These are phyloP conservation scores for Kuschelorhynchus macadamiae DNA, from an alignment of 2,888 invertebrate species.

Conservation along the genomic window DNA sequence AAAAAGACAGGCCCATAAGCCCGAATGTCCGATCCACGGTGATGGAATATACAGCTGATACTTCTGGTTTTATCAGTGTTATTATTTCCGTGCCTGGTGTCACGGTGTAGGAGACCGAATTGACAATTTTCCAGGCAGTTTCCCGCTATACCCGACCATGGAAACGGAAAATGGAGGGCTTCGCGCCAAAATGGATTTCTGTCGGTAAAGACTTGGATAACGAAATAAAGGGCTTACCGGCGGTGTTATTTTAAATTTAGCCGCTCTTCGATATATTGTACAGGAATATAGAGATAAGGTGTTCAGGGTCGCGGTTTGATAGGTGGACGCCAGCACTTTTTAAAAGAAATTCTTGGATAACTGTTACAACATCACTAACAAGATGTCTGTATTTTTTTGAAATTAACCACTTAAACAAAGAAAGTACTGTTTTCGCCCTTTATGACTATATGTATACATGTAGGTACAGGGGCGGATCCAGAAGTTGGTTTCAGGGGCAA, in stretches of 20 bases:
- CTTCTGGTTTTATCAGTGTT: slow-evolving; percentile 60
- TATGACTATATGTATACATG: no score
- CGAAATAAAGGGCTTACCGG: slow-evolving; percentile 65
- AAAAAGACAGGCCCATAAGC: slow-evolving; percentile 35
- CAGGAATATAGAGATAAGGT: not conserved
- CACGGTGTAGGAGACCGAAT: slow-evolving; percentile 70
- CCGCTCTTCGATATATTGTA: slow-evolving; percentile 46
- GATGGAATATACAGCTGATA: slow-evolving; percentile 40
- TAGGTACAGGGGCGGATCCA: no score
- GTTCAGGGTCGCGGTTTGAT: not conserved
- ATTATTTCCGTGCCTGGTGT: slow-evolving; percentile 66
- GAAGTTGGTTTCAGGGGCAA: no score
- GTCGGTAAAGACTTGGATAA: slow-evolving; percentile 58
- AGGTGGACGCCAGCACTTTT: no score
- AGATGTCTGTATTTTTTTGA: no score
- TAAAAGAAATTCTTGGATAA: no score
- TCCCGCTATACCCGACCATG: slow-evolving; percentile 64
- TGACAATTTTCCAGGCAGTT: slow-evolving; percentile 81
- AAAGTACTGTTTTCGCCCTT: no score
- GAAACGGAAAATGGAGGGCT: slow-evolving; percentile 64
- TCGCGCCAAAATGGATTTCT: slow-evolving; percentile 57
- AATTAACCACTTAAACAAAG: no score
- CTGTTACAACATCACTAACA: no score
- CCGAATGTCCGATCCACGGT: slow-evolving; percentile 37
- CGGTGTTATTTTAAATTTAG: slow-evolving; percentile 60